phyloP scores from a whole-genome alignment of 2,888 invertebrate genomes.

The Drosophila aldrichi region DNA sequence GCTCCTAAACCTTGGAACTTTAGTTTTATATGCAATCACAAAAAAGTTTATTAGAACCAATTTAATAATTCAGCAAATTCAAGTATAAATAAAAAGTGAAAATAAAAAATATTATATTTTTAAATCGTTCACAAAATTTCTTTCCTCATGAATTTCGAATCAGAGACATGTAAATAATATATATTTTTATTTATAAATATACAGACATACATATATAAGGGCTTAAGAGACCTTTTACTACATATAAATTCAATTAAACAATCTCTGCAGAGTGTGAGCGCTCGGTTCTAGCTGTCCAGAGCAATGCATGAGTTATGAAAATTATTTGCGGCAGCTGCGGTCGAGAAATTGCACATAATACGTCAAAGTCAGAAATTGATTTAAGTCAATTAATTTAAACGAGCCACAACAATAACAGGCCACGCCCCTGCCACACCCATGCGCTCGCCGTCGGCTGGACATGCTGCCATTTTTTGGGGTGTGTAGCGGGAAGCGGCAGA shows the following conservation, averaged over 20 bases:
- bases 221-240: too few relatives aligned
- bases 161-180: background rate
- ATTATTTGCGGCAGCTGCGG: slow-evolving; percentile 64
- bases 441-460: slow-evolving; percentile 8
- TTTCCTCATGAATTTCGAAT: background rate
- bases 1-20: background rate
- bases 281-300: slow-evolving; percentile 35
- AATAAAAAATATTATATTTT: too few relatives aligned
- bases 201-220: background rate
- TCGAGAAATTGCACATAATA: slow-evolving; percentile 66
- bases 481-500: background rate
- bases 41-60: background rate
- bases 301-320: slow-evolving; percentile 76
- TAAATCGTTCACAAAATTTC: too few relatives aligned
- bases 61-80: background rate
- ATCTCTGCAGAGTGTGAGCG: background rate
- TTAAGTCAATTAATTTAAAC: slow-evolving; percentile 82
- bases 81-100: too few relatives aligned
- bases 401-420: slow-evolving; percentile 52
- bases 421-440: slow-evolving; percentile 15
- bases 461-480: slow-evolving; percentile 35
- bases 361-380: slow-evolving; percentile 82
- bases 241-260: slow-evolving; percentile 3
- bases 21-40: background rate
- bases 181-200: background rate